Evolutionary conservation across 2,113 vertebrate genomes (phyloP).

Genomic region (Dasyurus viverrinus): DNA sequence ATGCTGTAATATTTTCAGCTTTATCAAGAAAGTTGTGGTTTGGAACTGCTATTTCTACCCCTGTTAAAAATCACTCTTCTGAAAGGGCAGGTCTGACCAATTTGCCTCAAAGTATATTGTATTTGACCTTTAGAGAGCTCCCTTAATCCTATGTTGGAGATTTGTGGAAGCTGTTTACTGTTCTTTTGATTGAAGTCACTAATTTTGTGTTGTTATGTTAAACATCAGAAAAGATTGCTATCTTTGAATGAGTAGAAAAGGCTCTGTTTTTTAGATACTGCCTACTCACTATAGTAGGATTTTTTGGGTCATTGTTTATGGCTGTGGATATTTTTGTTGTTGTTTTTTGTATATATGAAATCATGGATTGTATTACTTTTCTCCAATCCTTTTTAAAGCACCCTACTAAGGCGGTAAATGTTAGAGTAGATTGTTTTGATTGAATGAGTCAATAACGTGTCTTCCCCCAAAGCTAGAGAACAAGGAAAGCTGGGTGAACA

Average conservation of each 20-base stretch:
- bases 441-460: background rate
- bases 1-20: background rate
- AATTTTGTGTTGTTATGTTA: background rate
- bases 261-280: background rate
- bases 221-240: background rate
- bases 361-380: background rate
- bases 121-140: slow-evolving; percentile 47
- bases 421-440: background rate
- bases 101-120: slow-evolving; percentile 36
- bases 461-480: background rate
- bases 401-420: background rate
- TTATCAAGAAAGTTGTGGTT: background rate
- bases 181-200: background rate
- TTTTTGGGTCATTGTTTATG: background rate
- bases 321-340: background rate
- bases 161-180: background rate
- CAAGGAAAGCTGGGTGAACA: background rate
- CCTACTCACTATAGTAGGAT: background rate
- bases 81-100: slow-evolving; percentile 42
- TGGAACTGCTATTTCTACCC: background rate
- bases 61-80: slow-evolving; percentile 21
- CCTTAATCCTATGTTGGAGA: slow-evolving; percentile 33
- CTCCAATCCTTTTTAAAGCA: background rate
- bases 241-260: background rate
- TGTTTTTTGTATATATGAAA: background rate